Percentiles rank a stretch among this genome's conserved stretches.
Evolutionary conservation across 2,797 vertebrate species (phyloP).

Genomic region (Mionectes olivaceus): DNA sequence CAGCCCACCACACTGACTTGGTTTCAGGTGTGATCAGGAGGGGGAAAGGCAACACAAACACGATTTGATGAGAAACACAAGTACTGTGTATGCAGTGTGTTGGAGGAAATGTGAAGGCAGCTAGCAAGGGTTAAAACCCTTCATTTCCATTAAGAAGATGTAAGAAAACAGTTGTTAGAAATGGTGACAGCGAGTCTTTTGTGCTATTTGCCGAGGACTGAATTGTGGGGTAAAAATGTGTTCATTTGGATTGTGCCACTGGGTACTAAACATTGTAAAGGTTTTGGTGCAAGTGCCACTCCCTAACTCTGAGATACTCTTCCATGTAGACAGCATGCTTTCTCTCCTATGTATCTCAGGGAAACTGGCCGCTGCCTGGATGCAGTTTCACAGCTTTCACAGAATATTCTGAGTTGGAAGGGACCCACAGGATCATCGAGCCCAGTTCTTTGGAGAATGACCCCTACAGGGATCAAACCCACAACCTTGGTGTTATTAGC

Average conservation of each 20-base stretch:
- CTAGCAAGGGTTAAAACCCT: background rate
- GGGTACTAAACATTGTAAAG: background rate
- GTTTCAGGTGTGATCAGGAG: background rate
- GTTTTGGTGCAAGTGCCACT: background rate
- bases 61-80: background rate
- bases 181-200: background rate
- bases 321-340: fast-evolving
- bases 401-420: background rate
- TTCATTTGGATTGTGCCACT: background rate
- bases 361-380: background rate
- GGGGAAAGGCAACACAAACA: background rate
- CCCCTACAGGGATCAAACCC: background rate
- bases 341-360: background rate
- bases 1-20: background rate
- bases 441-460: background rate
- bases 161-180: background rate
- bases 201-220: background rate
- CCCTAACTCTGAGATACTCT: background rate
- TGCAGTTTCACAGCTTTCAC: background rate
- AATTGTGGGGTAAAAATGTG: background rate
- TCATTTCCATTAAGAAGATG: background rate
- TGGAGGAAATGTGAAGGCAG: background rate
- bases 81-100: background rate
- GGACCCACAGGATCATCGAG: background rate
- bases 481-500: background rate